Base-by-base conservation (phyloP, 2,113 vertebrate genomes). In the Etia nguti region DNA sequence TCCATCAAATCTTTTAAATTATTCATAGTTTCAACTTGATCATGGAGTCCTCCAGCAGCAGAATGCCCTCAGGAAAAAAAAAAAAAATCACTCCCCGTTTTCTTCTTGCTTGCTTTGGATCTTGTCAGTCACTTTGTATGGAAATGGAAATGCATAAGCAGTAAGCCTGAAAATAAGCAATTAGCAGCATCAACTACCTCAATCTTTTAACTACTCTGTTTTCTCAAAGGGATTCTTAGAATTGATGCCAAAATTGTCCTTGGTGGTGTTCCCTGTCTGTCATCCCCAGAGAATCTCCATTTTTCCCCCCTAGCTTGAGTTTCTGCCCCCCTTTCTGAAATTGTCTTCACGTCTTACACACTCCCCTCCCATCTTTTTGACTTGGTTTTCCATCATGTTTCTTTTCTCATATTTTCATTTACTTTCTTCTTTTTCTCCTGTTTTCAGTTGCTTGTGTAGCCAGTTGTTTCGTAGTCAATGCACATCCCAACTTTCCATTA, bases 81-180 rank as follows among this genome's bases (percentile, higher is more conserved):
- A 56, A 36, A 34, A 52, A 79, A 54, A 84, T 81, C 60, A 41
- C 73, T 8, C 9, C 82, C 80, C 85, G 46, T 85, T 91, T 93
- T 86, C 83, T 57, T 79, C 60, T 48, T 5, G 12, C 56, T 57
- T 48, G 83, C 77, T 83, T 75, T 83, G 75, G 34, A 81, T 83
- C 77, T 84, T 75, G 79, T 90, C 84, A 81, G 36, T 92, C 77
- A 85, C 81, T 93, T 90, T 90, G 90, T 79, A 92, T 93, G 86
- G 84, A 90, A 86, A 92, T 91, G 56, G 55, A 88, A 86, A 92
- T 60, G 85, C 86, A 73, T 65, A 90, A 88, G 82, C 88, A 86
- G 87, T 84, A 94, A 93, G 92, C 81, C 86, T 90, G 81, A 91
- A 95, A 95, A 95, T 88, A 91, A 90, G 82, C 93, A 92, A 94